A percentile compares a stretch with the other conserved stretches of the same genome.
Conservation (phyloP, 1,140 invertebrate species). For the Magallana ariakensis region DNA sequence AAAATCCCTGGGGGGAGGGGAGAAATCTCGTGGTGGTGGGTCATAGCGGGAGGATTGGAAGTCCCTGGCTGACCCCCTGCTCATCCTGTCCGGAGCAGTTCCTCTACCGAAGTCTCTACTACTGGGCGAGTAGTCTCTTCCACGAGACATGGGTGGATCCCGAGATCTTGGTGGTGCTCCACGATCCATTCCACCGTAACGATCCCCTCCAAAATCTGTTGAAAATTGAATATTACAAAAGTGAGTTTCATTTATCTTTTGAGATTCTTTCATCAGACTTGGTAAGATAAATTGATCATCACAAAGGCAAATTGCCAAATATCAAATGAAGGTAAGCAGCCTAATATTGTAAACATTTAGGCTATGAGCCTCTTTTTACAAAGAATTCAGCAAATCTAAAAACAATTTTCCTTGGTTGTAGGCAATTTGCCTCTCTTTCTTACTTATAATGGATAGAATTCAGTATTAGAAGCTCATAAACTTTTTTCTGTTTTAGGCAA, state of each 20-base stretch:
- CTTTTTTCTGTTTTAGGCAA: not conserved
- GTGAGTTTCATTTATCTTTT: not conserved
- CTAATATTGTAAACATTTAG: not conserved
- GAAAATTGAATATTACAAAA: not conserved
- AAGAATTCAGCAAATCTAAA: not conserved
- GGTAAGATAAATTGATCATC: too few species aligned
- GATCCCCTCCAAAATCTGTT: constrained; percentile 19
- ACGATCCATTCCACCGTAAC: constrained; percentile 23
- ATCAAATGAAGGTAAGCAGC: not conserved
- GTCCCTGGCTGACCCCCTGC: not conserved
- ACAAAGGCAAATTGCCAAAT: not conserved
- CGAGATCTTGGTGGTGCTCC: not conserved
- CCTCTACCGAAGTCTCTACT: constrained; percentile 5
- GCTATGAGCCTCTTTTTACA: not conserved
- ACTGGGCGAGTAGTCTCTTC: not conserved
- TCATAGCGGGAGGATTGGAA: constrained; percentile 4
- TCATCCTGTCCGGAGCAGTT: not conserved
- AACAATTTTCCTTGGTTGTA: not conserved
- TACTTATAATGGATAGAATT: not conserved
- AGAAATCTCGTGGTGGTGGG: not conserved
- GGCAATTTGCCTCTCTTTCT: constrained; percentile 2
- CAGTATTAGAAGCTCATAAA: too few species aligned
- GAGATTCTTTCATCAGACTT: too few species aligned
- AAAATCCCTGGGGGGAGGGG: not conserved
- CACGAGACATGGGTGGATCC: constrained; percentile 23